Evolutionary conservation across 2,797 vertebrate species (phyloP).

Genomic region (Nannoperca obscura): DNA sequence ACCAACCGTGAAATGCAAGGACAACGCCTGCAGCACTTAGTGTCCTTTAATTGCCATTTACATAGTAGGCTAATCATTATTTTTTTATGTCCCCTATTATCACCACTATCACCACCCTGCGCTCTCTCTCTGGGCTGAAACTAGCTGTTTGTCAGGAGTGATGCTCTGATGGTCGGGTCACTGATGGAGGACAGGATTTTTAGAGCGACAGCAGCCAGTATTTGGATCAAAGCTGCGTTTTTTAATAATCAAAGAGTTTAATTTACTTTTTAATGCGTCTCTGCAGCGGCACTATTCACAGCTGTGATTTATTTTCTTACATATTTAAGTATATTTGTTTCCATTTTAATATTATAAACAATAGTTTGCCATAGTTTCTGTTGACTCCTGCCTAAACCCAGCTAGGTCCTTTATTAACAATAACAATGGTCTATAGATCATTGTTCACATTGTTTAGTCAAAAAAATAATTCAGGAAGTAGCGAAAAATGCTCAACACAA

Average conservation of each 20-base stretch:
- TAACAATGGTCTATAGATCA: neutral
- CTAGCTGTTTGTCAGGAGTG: slow-evolving; percentile 65
- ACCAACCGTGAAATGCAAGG: slow-evolving; percentile 82
- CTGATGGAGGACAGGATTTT: slow-evolving; percentile 52
- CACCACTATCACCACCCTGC: slow-evolving; percentile 61
- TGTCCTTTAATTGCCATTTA: slow-evolving; percentile 93
- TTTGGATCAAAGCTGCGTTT: slow-evolving; percentile 1
- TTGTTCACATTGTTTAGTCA: neutral
- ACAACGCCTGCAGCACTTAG: slow-evolving; percentile 86
- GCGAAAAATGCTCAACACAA: neutral
- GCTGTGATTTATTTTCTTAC: neutral
- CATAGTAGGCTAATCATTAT: slow-evolving; percentile 90
- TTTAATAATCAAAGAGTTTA: neutral
- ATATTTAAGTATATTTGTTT: neutral
- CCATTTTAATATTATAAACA: neutral
- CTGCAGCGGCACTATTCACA: neutral
- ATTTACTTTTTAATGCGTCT: neutral
- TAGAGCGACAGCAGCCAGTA: neutral
- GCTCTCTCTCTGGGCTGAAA: slow-evolving; percentile 42
- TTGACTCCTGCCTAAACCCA: neutral
- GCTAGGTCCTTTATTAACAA: neutral
- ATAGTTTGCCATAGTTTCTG: too few species aligned
- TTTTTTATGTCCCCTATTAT: slow-evolving; percentile 87
- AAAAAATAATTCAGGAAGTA: neutral
- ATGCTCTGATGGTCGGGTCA: slow-evolving; percentile 54